A percentile compares a stretch with the other conserved stretches of the same genome.
Evolutionary conservation across 1,140 invertebrate species (phyloP).

Genomic region (Dendrolimus kikuchii): DNA sequence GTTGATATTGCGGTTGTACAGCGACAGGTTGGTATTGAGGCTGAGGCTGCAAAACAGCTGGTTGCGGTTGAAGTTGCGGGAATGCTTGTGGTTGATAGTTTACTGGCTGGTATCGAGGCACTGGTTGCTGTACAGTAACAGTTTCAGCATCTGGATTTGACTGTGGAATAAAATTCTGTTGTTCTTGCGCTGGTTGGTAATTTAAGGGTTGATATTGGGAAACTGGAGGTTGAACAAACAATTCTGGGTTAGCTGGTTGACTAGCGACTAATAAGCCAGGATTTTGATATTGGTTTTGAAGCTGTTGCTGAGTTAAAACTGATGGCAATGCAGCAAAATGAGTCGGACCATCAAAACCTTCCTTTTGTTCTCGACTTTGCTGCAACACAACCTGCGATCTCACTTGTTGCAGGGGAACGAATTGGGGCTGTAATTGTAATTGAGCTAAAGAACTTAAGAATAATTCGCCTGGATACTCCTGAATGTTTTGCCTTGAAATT

Average conservation of each 20-base stretch:
- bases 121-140: slow-evolving; percentile 8
- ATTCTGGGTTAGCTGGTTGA: slow-evolving; percentile 9
- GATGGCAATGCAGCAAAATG: slow-evolving; percentile 57
- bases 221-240: not conserved
- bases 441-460: slow-evolving; percentile 49
- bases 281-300: slow-evolving; percentile 30
- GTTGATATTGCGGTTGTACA: slow-evolving; percentile 8
- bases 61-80: slow-evolving; percentile 25
- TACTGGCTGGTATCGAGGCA: slow-evolving; percentile 18
- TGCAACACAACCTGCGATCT: slow-evolving; percentile 38
- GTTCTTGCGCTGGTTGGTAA: slow-evolving; percentile 10
- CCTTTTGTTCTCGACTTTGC: slow-evolving; percentile 23
- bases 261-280: slow-evolving; percentile 33
- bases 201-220: slow-evolving; percentile 1
- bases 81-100: slow-evolving; percentile 20
- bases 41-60: slow-evolving; percentile 5
- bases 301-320: slow-evolving; percentile 45
- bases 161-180: slow-evolving; percentile 8
- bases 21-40: slow-evolving; percentile 17
- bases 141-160: not conserved
- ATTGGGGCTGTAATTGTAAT: slow-evolving; percentile 44
- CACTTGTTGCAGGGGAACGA: slow-evolving; percentile 37
- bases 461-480: slow-evolving; percentile 54
- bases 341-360: slow-evolving; percentile 41
- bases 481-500: slow-evolving; percentile 53